Evolutionary conservation across 2,797 vertebrate genomes (phyloP), one percentile per base, ranked within the genome.

Genomic region (Acipenser transmontanus): DNA sequence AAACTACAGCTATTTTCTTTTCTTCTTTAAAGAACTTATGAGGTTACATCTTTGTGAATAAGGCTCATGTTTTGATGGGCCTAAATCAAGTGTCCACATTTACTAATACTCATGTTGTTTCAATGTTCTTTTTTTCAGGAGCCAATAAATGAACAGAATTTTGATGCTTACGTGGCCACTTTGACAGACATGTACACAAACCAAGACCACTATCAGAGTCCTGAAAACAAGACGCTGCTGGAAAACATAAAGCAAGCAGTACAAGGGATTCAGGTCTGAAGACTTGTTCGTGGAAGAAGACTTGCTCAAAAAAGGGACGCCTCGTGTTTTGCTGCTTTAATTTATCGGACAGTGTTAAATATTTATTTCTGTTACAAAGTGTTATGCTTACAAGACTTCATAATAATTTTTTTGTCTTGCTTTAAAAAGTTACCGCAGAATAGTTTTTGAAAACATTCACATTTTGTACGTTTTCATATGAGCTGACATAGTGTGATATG

Each of bases 201-300:
- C 90, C 95, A 97, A 86, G 97, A 99, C 73, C 96, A 95, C 91
- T 99, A 96, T 90, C 97, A 99, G 92, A 97, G 92, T 84, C 94
- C 94, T 59, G 96, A 99, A 89, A 99, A 97, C 93, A 99, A 99
- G 91, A 93, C 90, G 80, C 91, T 99, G 84, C 87, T 99, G 91
- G 97, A 99, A 88, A 99, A 96, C 85, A 97, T 99, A 88, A 99
- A 99, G 87, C 97, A 99, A 90, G 95, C 97, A 72, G 97, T 99
- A 77, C 94, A 98, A 92, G 96, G 97, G 82, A 99, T 99, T 87
- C 97, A 98, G 90, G 97, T 98, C 34, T 34, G 84, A 99, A 34
- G 34, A 34, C 20, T 34, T 34, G 20, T 34, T 34, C 34, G 34
- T 34, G 34, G 34, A 34, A 34, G 34, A 81, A 77, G 74, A 72